Base-by-base conservation (phyloP, 2,888 invertebrate genomes). In the Eubasilissa splendida region DNA sequence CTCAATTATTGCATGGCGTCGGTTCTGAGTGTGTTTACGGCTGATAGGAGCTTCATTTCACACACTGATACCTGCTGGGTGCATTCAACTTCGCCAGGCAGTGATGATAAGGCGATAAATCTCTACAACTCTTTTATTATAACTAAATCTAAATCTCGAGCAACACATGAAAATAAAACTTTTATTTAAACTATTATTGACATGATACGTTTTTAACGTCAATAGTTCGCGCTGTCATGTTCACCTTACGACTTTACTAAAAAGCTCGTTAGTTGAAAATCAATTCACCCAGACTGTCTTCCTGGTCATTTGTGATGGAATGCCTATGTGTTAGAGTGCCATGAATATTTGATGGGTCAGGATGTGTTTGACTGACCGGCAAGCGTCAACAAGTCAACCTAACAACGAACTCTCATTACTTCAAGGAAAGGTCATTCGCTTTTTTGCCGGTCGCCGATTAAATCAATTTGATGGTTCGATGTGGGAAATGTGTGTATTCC, bases 241-340 rank as follows among this genome's bases (percentile, higher is more conserved):
- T 53, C 52, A 22, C 54, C 70, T 54, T 9, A 7, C 63, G 63
- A 33, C 53, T 53, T 73, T 56, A 5, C 8, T 33, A 22, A 14
- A 22, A 22, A 59, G 50, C 59, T 75, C 75, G 60, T 75, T 75
- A 75, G 22, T 22, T 4, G 53, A 75, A 75, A 75, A 75, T 75
- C 75, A 75, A 75, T 75, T 75, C 59, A 50, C 60, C 22, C 1
- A 50, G 50, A 60, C 60, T 59, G 60, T 52, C 12, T 52, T 14
- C 12, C 33, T 4, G 75, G 60, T 75, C 60, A 75, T 60, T 75
- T 52, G 50, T 52, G 52, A 50, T 52, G 9, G 71, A 53, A 9
- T 4, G 22, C 11, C 1, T 56, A 56, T 9, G 33, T 71, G n/a
- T 31, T 10, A 42, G 63, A 63, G 63, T 63, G 22, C 22, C 65